Evolutionary conservation across 2,888 invertebrate genomes (phyloP).

Genomic region (Rhyacophila evoluta): DNA sequence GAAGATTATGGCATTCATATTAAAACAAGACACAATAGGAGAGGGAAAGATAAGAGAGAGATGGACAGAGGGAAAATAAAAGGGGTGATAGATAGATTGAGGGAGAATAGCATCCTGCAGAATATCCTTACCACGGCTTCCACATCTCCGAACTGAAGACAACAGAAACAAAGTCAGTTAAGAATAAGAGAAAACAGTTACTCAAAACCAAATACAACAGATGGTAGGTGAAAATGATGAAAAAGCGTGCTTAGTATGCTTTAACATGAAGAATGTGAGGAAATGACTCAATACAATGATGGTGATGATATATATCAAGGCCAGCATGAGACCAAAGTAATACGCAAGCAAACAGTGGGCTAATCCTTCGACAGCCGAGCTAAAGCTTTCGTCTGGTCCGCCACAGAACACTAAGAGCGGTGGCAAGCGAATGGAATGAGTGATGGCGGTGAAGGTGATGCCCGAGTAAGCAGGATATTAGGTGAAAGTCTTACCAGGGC

Average conservation of each 20-base stretch:
- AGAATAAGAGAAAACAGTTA: neutral
- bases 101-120: neutral
- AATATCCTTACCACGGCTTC: conserved; percentile 12
- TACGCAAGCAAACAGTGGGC: neutral
- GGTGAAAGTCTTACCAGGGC: conserved; percentile 67
- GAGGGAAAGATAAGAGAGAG: no score
- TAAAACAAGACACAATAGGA: neutral
- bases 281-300: neutral
- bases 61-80: no score
- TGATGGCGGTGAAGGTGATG: conserved; percentile 58
- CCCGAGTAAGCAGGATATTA: conserved; percentile 62
- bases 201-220: neutral
- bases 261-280: neutral
- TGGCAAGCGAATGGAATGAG: conserved; percentile 7
- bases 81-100: no score
- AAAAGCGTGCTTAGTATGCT: neutral
- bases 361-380: neutral
- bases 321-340: neutral
- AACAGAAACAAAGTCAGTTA: neutral
- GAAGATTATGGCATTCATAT: neutral
- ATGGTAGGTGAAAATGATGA: neutral
- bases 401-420: conserved; percentile 23
- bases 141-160: conserved; percentile 22
- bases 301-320: neutral
- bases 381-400: neutral